Percentiles rank a stretch among this genome's conserved stretches.
These are phyloP conservation scores for Corvus hawaiiensis DNA, from an alignment of 2,113 vertebrate genomes.

Conservation along the genomic window DNA sequence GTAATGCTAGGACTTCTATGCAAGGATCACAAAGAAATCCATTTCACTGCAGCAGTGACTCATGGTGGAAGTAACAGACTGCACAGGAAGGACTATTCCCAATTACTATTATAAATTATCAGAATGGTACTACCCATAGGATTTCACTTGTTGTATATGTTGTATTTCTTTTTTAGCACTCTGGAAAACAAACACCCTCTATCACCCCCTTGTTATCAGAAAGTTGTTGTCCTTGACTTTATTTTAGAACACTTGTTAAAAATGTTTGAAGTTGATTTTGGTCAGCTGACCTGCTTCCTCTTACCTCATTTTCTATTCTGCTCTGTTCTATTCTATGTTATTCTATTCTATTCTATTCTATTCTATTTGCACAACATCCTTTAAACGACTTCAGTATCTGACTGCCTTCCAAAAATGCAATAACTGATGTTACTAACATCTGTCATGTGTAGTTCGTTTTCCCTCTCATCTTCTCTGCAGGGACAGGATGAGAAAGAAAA, in stretches of 20 bases:
- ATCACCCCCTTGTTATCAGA: not conserved
- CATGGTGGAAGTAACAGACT: not conserved
- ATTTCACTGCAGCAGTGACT: not conserved
- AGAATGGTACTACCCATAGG: not conserved
- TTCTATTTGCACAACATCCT: not conserved
- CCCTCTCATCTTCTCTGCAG: slow-evolving; percentile 52
- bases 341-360: not conserved
- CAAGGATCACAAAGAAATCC: not conserved
- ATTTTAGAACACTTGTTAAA: not conserved
- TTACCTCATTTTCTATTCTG: not conserved
- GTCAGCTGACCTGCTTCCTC: not conserved
- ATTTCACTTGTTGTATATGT: not conserved
- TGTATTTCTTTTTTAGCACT: not conserved
- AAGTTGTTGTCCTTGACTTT: not conserved
- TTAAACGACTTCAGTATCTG: not conserved
- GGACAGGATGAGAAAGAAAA: slow-evolving; percentile 58
- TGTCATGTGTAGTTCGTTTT: slow-evolving; percentile 49
- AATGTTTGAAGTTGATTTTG: not conserved
- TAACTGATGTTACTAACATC: slow-evolving; percentile 51
- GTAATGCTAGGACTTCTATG: not conserved
- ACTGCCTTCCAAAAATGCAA: slow-evolving; percentile 15
- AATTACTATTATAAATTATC: not conserved
- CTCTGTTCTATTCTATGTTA: not conserved
- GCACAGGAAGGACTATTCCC: not conserved
- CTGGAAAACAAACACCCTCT: not conserved